phyloP scores from a whole-genome alignment of 2,797 vertebrate genomes.

The Pelochelys cantorii region DNA sequence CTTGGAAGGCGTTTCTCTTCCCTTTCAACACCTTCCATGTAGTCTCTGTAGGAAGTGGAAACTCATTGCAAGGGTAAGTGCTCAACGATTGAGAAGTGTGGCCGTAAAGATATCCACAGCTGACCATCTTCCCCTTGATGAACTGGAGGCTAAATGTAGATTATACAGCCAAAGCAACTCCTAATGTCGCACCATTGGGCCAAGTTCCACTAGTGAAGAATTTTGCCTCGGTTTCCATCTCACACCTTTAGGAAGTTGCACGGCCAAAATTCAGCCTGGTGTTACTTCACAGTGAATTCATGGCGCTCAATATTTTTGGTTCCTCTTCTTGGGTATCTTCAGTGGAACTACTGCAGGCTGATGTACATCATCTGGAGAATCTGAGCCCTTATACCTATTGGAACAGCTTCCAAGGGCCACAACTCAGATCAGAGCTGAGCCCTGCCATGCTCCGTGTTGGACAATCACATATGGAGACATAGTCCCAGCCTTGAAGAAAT shows the following conservation, averaged over 20 bases:
- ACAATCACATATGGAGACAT: neutral
- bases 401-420: neutral
- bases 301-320: neutral
- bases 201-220: neutral
- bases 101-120: neutral
- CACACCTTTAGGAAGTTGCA: neutral
- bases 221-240: neutral
- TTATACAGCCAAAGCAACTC: neutral
- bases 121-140: neutral
- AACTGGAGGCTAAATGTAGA: neutral
- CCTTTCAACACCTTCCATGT: neutral
- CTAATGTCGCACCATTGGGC: neutral
- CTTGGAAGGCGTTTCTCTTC: neutral
- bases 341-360: neutral
- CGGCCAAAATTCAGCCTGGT: neutral
- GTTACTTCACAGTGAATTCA: neutral
- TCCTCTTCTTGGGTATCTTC: neutral
- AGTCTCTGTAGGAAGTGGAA: neutral
- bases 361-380: neutral
- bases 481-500: neutral
- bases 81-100: neutral
- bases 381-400: neutral
- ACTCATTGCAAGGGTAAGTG: neutral
- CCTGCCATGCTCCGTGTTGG: neutral
- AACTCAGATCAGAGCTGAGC: neutral